Base-by-base conservation (phyloP, 2,888 invertebrate species). In the Piscicola geometra region DNA sequence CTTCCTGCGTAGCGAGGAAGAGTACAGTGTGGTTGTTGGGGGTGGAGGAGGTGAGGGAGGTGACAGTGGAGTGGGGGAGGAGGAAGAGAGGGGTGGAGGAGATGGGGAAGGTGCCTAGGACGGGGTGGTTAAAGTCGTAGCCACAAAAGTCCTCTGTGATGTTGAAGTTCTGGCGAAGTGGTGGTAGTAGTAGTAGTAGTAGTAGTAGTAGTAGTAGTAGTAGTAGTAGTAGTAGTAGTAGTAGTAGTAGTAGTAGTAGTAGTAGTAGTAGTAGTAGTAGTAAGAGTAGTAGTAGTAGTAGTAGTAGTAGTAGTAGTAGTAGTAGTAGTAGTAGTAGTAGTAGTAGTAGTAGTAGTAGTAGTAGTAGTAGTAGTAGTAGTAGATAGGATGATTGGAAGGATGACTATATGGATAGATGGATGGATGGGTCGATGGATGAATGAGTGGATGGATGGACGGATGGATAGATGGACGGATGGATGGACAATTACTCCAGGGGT, bases 101-200 rank as follows among this genome's bases (percentile, higher is more conserved):
- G 56, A 76, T 28, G 5, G 76, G 73, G 33, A 64, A 28, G 50
- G 52, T 33, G 35, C 68, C 76, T 30, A 64, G 33, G 52, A 76
- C 68, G 0, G 76, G 76, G 25, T 73, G 76, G 56, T 76, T 76
- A 41, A 76, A 35, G 68, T 72, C 76, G 66, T 76, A 32, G 33
- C 76, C 76, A 41, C 76, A 76, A 67, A 68, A 76, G 36, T 76
- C 76, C 28, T 76, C 76, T 5, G 67, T 64, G 35, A 76, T 76
- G 47, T 72, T 47, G 68, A 76, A 73, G 25, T 60, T 60, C 76
- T 76, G 68, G 15, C 18, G 67, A 33, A 25, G 25, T 25, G n/a
- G n/a, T n/a, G n/a, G n/a, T n/a, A n/a, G 1, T 3, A 69, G 12
- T 12, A 69, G 12, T 33, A 69, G 28, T 33, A 9, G 35, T 21